These are phyloP conservation scores for Campoletis sonorensis DNA, from an alignment of 1,140 invertebrate genomes.

Conservation along the genomic window DNA sequence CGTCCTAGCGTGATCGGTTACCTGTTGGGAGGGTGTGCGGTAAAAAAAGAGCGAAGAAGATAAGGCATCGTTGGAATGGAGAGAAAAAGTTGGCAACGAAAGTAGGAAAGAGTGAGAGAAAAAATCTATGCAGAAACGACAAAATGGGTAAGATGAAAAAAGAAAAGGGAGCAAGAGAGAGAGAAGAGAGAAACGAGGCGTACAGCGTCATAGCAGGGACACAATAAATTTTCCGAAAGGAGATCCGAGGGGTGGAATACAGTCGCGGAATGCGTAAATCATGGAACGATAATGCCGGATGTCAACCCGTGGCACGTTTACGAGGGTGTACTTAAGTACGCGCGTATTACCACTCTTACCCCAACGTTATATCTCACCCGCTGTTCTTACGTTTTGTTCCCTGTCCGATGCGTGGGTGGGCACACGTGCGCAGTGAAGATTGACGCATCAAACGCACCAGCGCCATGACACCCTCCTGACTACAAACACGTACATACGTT, in stretches of 20 bases:
- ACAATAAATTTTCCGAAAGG: constrained; percentile 72
- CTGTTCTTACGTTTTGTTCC: not conserved
- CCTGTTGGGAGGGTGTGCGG: constrained; percentile 6
- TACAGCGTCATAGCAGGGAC: constrained; percentile 42
- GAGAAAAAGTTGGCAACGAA: constrained; percentile 54
- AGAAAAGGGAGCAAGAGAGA: constrained; percentile 44
- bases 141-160: not conserved
- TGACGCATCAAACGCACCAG: constrained; percentile 31
- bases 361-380: not conserved
- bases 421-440: constrained; percentile 37
- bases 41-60: constrained; percentile 37
- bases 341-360: constrained; percentile 7
- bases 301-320: constrained; percentile 68
- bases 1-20: constrained; percentile 51
- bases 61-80: constrained; percentile 22
- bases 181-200: constrained; percentile 57
- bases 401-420: not conserved
- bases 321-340: constrained; percentile 56
- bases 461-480: not conserved
- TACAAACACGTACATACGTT: not conserved
- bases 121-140: not conserved
- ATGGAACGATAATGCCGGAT: constrained; percentile 72
- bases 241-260: constrained; percentile 71
- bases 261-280: constrained; percentile 70
- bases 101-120: constrained; percentile 29